phyloP scores from a whole-genome alignment of 2,797 vertebrate genomes.

The Arrhamphus sclerolepis region DNA sequence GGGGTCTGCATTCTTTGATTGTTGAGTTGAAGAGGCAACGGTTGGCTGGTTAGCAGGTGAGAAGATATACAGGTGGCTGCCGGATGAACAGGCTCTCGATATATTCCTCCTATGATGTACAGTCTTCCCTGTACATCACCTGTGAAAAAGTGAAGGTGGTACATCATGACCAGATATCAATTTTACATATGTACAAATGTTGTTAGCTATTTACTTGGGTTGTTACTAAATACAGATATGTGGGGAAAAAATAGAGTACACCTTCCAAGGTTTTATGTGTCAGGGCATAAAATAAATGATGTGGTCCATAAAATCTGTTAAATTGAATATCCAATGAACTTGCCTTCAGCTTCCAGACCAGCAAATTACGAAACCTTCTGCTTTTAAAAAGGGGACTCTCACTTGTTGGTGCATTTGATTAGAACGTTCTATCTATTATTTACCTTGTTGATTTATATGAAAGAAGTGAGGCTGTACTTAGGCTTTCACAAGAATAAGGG shows the following conservation, averaged over 20 bases:
- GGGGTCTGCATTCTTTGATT: constrained; percentile 19
- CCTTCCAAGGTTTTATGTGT: too few relatives aligned
- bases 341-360: too few relatives aligned
- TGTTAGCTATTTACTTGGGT: constrained; percentile 64
- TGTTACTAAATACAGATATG: constrained; percentile 9
- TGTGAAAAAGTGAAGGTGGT: constrained; percentile 22
- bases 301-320: too few relatives aligned
- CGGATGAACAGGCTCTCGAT: constrained; percentile 29
- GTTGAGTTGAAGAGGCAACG: constrained; percentile 24
- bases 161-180: constrained; percentile 80
- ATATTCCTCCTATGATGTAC: constrained; percentile 28
- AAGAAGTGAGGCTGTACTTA: too few relatives aligned
- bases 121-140: constrained; percentile 4
- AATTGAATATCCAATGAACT: too few relatives aligned
- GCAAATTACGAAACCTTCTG: too few relatives aligned
- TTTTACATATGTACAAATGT: constrained; percentile 87
- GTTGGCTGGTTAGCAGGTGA: constrained; percentile 10
- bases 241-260: constrained; percentile 3
- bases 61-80: constrained; percentile 16
- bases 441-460: too few relatives aligned
- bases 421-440: too few relatives aligned
- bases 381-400: too few relatives aligned
- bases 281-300: too few relatives aligned
- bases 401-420: too few relatives aligned
- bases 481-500: too few relatives aligned